These are phyloP conservation scores for Macrotrachela quadricornifera DNA, from an alignment of 1,140 invertebrate genomes.

Conservation along the genomic window DNA sequence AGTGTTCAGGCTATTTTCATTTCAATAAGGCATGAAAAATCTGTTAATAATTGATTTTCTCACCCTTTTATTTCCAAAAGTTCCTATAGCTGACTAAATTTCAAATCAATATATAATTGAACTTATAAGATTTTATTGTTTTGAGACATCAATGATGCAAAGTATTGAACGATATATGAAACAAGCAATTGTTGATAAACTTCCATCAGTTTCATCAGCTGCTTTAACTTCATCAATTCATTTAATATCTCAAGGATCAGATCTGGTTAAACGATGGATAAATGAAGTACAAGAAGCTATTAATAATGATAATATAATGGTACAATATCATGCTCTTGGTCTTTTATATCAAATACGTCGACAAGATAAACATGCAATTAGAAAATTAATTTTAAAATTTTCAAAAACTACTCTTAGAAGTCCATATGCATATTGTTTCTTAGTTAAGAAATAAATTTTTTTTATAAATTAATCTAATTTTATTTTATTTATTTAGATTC, in stretches of 20 bases:
- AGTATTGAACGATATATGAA: slow-evolving; percentile 98
- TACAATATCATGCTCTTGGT: slow-evolving; percentile 79
- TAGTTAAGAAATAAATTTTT: no score
- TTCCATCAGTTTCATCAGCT: slow-evolving; percentile 70
- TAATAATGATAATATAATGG: slow-evolving; percentile 51
- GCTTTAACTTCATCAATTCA: slow-evolving; percentile 67
- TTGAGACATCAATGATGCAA: slow-evolving; percentile 60
- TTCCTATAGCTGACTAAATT: no score
- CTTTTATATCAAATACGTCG: slow-evolving; percentile 77
- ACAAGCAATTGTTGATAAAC: slow-evolving; percentile 88
- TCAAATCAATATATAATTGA: no score
- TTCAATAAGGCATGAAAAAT: no score
- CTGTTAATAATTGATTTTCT: no score
- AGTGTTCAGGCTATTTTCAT: no score
- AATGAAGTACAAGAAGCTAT: slow-evolving; percentile 88
- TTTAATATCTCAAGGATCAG: slow-evolving; percentile 54
- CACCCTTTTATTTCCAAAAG: no score
- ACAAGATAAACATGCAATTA: slow-evolving; percentile 71
- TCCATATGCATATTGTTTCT: no score
- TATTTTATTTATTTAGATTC: slow-evolving; percentile 38
- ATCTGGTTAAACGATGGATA: slow-evolving; percentile 84
- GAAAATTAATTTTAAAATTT: slow-evolving; percentile 73
- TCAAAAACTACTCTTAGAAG: slow-evolving; percentile 57
- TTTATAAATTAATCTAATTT: neutral
- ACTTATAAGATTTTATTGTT: slow-evolving; percentile 2